A percentile compares a stretch with the other conserved stretches of the same genome.
phyloP scores from a whole-genome alignment of 2,113 vertebrate species.

The Panurus biarmicus region DNA sequence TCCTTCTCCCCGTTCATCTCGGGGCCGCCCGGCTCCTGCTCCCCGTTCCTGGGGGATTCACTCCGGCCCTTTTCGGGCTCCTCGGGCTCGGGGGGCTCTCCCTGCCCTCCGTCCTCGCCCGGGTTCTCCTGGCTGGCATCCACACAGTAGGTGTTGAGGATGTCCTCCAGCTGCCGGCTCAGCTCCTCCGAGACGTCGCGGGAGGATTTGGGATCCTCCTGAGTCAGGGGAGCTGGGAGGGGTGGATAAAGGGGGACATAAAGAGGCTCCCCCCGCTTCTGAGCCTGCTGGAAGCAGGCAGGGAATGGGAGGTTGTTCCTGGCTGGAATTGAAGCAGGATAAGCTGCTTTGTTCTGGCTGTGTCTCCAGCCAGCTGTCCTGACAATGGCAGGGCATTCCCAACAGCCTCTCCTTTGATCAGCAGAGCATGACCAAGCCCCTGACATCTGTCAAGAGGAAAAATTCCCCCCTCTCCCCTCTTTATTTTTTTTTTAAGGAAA shows the following conservation, averaged over 20 bases:
- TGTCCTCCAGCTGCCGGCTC: conserved; percentile 91
- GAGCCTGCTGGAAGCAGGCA: background rate
- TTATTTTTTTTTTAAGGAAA: background rate
- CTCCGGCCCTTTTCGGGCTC: conserved; percentile 66
- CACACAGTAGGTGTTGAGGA: conserved; percentile 89
- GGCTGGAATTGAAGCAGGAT: background rate
- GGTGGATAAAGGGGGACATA: background rate
- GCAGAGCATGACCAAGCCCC: background rate
- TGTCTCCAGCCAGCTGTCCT: background rate
- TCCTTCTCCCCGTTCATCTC: conserved; percentile 85
- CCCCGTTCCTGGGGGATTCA: conserved; percentile 75
- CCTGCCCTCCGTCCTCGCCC: conserved; percentile 64
- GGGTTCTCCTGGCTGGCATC: conserved; percentile 71
- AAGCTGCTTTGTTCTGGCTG: background rate
- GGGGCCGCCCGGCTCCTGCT: conserved; percentile 68
- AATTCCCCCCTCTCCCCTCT: background rate
- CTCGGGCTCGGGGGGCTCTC: conserved; percentile 67
- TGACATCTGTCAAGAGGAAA: conserved; percentile 11
- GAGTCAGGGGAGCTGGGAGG: background rate
- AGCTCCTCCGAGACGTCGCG: conserved; percentile 89
- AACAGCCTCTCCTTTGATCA: background rate
- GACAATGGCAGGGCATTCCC: background rate
- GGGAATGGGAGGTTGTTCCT: background rate
- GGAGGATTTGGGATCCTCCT: conserved; percentile 52
- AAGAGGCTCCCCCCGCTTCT: background rate